Percentiles rank a stretch among this genome's conserved stretches.
phyloP scores from a whole-genome alignment of 1,140 invertebrate genomes.

The Agrilus planipennis region DNA sequence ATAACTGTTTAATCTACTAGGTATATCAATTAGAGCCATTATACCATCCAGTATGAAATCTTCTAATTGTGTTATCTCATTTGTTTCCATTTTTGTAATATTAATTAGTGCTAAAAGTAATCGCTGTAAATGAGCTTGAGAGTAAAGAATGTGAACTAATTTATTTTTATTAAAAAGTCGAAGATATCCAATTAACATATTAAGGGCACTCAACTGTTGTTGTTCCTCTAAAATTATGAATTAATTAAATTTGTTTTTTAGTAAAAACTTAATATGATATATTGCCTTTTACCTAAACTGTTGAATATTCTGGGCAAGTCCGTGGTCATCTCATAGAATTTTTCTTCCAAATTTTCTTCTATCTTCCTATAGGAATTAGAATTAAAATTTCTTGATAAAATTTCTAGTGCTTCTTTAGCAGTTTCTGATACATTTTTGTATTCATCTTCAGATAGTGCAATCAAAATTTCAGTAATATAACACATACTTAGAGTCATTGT shows the following conservation, averaged over 20 bases:
- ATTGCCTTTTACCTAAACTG: constrained; percentile 46
- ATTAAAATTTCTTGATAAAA: constrained; percentile 32
- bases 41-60: constrained; percentile 40
- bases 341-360: constrained; percentile 44
- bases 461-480: constrained; percentile 43
- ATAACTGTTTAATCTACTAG: no score
- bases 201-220: constrained; percentile 42
- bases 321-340: constrained; percentile 41
- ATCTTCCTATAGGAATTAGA: constrained; percentile 29
- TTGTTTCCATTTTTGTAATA: constrained; percentile 40
- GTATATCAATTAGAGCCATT: no score
- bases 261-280: no score
- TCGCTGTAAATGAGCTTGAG: constrained; percentile 36
- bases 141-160: constrained; percentile 40
- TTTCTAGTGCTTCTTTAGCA: constrained; percentile 30
- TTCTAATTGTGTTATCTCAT: constrained; percentile 39
- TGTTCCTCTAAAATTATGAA: constrained; percentile 38
- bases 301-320: constrained; percentile 46
- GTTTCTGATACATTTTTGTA: constrained; percentile 34
- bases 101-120: constrained; percentile 42
- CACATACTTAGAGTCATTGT: constrained; percentile 43
- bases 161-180: constrained; percentile 40
- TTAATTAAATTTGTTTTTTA: constrained; percentile 7
- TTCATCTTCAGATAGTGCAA: constrained; percentile 46
- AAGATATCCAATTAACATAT: constrained; percentile 48